Percentiles rank a stretch among this genome's conserved stretches.
phyloP scores from a whole-genome alignment of 2,888 invertebrate species.

The Portevinia maculata region DNA sequence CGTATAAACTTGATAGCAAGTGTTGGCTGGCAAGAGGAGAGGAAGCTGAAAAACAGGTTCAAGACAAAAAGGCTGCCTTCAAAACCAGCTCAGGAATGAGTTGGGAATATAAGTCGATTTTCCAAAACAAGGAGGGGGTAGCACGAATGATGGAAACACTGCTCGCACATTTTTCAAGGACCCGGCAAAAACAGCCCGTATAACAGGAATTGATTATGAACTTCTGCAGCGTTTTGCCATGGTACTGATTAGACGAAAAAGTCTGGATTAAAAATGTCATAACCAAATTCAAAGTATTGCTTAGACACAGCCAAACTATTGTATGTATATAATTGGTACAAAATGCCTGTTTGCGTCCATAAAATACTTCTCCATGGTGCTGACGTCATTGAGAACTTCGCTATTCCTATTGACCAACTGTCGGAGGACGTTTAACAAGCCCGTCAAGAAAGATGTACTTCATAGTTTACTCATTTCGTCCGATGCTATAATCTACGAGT shows the following conservation, averaged over 20 bases:
- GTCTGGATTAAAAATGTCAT: background rate
- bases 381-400: background rate
- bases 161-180: constrained; percentile 13
- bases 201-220: constrained; percentile 15
- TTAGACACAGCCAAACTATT: constrained; percentile 25
- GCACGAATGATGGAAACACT: constrained; percentile 30
- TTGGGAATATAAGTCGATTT: constrained; percentile 20
- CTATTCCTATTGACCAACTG: too few relatives aligned
- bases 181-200: constrained; percentile 17
- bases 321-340: background rate
- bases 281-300: too few relatives aligned
- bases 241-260: background rate
- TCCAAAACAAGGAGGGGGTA: constrained; percentile 27
- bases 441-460: too few relatives aligned
- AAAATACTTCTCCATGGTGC: constrained; percentile 5
- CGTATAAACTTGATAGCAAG: constrained; percentile 24
- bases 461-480: too few relatives aligned
- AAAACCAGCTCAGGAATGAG: constrained; percentile 14
- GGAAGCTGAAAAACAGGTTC: background rate
- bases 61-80: constrained; percentile 5
- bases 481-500: too few relatives aligned
- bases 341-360: constrained; percentile 24
- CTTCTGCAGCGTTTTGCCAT: constrained; percentile 6
- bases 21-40: constrained; percentile 22
- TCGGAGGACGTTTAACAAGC: too few relatives aligned